Evolutionary conservation across 2,888 invertebrate genomes (phyloP), one percentile per base, ranked within the genome.

Genomic region (Scrobipalpa costella): DNA sequence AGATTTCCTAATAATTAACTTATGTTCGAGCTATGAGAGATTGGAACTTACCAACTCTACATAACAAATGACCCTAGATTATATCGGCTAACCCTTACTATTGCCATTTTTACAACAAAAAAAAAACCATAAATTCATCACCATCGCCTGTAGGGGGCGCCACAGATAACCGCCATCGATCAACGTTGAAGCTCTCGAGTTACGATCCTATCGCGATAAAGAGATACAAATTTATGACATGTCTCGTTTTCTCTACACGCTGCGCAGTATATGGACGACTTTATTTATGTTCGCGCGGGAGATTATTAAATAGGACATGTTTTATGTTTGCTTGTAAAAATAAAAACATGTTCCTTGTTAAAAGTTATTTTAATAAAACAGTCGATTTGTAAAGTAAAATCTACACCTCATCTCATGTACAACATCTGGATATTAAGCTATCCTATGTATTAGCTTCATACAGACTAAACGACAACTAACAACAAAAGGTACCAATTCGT

Each of bases 221-320:
- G 76, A 75, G 75, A 77, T 80, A 83, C 82, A 81, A 81, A 88
- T 89, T 86, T 86, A 88, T 83, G 83, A 80, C 75, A 75, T 73
- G 76, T 55, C 73, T 79, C 76, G 71, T 73, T 77, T 78, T 73
- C 73, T 76, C 73, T 71, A 70, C 69, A 69, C 15, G 3, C 8
- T 55, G n/a, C 34, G 27, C 34, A 50, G 27, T 27, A 5, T 27
- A 27, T 27, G 27, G 49, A 19, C 19, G 27, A 69, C 72, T 74
- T 75, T 73, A 73, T 79, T 76, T 76, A 75, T 74, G 73, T 75
- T 78, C 84, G 83, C 52, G 27, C 33, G 19, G 7, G 27, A 52
- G 33, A 52, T 27, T 52, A 52, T 27, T 27, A 52, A 52, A 52
- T 13, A 27, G 52, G 21, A 33, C 21, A n/a, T 52, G 7, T 52